Percentiles rank a stretch among this genome's conserved stretches.
Conservation (phyloP, 2,888 invertebrate genomes). For the Callyntrura guangdongensis region DNA sequence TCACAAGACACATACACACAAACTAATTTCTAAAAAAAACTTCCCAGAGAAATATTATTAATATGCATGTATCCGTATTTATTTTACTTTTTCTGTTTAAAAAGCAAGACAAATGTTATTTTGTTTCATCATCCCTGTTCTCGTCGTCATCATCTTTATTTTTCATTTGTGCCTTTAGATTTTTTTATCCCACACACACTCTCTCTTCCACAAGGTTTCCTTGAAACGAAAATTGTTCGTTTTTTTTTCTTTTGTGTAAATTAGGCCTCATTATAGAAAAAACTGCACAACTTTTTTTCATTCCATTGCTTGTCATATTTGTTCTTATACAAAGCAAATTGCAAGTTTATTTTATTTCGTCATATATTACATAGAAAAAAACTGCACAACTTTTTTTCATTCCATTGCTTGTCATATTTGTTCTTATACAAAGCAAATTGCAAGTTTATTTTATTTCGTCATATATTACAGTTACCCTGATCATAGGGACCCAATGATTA, state of each 20-base stretch:
- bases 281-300: not conserved
- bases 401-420: not conserved
- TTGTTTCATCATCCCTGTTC: not conserved
- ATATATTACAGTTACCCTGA: not conserved
- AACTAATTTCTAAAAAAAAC: slow-evolving; percentile 30
- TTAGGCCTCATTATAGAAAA: not conserved
- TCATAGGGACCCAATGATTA: too few species aligned
- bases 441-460: not conserved
- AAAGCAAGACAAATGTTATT: not conserved
- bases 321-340: not conserved
- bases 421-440: not conserved
- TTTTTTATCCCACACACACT: not conserved
- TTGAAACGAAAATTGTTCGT: slow-evolving; percentile 4
- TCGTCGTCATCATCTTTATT: not conserved
- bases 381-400: not conserved
- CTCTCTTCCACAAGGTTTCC: not conserved
- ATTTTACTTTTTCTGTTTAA: slow-evolving; percentile 20
- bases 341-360: not conserved
- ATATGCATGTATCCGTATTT: not conserved
- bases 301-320: not conserved
- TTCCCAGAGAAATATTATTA: slow-evolving; percentile 15
- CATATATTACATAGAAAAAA: not conserved
- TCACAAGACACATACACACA: not conserved
- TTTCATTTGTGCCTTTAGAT: not conserved
- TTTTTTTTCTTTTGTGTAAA: not conserved